Conservation (phyloP, 2,113 vertebrate genomes). For the Malurus alboscapulatus region DNA sequence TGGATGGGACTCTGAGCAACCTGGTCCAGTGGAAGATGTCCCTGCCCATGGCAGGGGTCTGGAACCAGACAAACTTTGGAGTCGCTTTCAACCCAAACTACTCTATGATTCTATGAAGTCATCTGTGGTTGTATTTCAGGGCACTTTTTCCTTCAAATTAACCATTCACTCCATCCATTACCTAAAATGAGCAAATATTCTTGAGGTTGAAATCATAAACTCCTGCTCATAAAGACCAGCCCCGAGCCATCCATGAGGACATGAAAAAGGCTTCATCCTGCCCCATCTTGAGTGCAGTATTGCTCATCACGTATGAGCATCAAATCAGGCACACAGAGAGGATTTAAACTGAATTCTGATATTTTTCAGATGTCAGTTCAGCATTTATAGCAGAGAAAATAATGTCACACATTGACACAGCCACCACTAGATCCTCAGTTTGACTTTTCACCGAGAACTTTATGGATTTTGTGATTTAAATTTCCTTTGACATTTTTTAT, state of each 20-base stretch:
- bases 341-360: neutral
- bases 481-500: neutral
- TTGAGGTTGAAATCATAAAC: neutral
- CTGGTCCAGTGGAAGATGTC: neutral
- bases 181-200: neutral
- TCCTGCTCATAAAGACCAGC: neutral
- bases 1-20: fast-evolving
- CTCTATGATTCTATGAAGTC: neutral
- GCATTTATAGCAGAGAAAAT: neutral
- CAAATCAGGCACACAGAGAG: neutral
- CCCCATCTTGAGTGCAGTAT: neutral
- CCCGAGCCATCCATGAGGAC: neutral
- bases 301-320: neutral
- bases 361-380: neutral
- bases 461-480: neutral
- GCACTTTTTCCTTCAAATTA: neutral
- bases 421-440: neutral
- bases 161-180: neutral
- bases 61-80: neutral
- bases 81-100: fast-evolving
- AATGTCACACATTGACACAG: neutral
- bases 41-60: neutral
- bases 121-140: neutral
- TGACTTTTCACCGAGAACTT: neutral
- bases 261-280: neutral